A percentile compares a stretch with the other conserved stretches of the same genome.
Conservation (phyloP, 2,113 vertebrate genomes). For the Phocoena sinus region DNA sequence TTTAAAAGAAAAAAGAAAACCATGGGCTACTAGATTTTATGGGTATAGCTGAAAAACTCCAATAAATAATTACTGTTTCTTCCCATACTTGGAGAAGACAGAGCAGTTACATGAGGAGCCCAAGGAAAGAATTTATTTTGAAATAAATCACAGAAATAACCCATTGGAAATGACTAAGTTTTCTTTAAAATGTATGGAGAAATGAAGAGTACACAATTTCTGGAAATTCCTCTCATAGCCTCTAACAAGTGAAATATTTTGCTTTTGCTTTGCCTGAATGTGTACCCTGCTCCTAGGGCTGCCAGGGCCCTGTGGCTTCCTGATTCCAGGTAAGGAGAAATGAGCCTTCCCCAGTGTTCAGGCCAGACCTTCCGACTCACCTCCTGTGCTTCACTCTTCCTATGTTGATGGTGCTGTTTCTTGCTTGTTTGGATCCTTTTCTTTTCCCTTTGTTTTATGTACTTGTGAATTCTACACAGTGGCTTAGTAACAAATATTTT, state of each 20-base stretch:
- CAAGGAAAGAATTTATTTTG: background rate
- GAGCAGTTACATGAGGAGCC: background rate
- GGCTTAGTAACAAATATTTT: background rate
- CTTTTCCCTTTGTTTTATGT: constrained; percentile 37
- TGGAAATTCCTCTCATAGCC: background rate
- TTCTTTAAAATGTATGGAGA: background rate
- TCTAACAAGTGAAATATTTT: constrained; percentile 78
- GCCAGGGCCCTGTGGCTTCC: constrained; percentile 94
- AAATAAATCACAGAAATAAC: background rate
- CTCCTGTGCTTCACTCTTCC: constrained; percentile 58
- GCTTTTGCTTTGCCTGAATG: constrained; percentile 81
- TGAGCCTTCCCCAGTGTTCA: constrained; percentile 24
- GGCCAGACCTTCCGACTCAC: constrained; percentile 69
- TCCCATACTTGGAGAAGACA: background rate
- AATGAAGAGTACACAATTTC: background rate
- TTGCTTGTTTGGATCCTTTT: background rate
- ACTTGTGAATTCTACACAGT: background rate
- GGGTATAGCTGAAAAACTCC: background rate
- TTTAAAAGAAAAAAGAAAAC: background rate
- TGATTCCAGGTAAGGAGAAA: constrained; percentile 90
- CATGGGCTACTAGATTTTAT: background rate
- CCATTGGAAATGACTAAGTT: background rate
- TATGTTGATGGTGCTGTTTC: constrained; percentile 20
- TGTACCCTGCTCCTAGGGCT: constrained; percentile 86
- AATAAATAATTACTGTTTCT: background rate